Evolutionary conservation across 2,888 invertebrate species (phyloP), one percentile per base, ranked within the genome.

Genomic region (Portevinia maculata): DNA sequence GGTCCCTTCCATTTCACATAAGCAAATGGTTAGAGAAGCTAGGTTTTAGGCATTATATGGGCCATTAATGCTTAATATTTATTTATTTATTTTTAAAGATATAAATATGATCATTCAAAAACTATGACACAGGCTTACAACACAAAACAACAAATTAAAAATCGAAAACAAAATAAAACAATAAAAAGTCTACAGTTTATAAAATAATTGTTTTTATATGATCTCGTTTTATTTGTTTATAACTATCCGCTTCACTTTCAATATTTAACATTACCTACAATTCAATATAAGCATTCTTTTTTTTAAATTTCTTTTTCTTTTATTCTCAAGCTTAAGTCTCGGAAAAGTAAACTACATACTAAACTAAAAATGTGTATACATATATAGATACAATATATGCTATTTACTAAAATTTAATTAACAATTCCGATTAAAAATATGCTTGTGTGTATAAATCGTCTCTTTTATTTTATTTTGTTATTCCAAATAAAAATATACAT

Each of bases 171-270:
- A 76, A 83, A 76, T 67, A 67, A 83, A 83, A 78, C 65, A 70
- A 81, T 76, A 76, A n/a, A n/a, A 57, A 15, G 8, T 53, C 64
- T 71, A 78, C 60, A 73, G 60, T 73, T 83, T 83, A 83, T 73
- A 78, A 83, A 83, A 83, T 83, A 83, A 52, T 67, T 71, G 71
- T 67, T 62, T 78, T 73, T 83, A 83, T 83, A 76, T 83, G 67
- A 73, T 78, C 67, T 30, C 76, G 28, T 60, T 62, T 34, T 28
- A 13, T 62, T 41, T 30, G 48, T 64, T 57, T 65, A 65, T 55
- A 81, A 71, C 81, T 76, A 78, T 83, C 78, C 78, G 60, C 44
- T 67, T 81, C 60, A 60, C 52, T 64, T 41, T 70, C 30, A 48
- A 53, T 30, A 53, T 48, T 65, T 48, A 76, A 62, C 41, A 67